Evolutionary conservation across 2,888 invertebrate species (phyloP).

Genomic region (Xylophagus ater): DNA sequence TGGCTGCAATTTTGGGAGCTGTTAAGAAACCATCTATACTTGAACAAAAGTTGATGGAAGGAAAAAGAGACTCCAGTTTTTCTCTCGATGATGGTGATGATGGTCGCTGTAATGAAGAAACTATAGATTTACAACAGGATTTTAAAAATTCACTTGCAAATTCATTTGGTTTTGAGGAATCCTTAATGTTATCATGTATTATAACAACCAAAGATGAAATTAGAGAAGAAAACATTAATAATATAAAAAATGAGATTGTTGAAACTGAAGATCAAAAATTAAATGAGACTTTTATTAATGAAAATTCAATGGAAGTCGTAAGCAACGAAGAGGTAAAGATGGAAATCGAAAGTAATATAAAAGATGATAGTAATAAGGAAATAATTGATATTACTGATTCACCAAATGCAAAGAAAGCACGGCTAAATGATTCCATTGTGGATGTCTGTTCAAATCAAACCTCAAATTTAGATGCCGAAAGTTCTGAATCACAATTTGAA

Average conservation of each 20-base stretch:
- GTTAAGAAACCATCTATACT: constrained; percentile 54
- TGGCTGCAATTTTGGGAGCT: constrained; percentile 40
- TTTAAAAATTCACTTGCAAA: constrained; percentile 46
- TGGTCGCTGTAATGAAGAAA: constrained; percentile 26
- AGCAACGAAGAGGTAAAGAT: constrained; percentile 35
- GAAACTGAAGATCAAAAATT: constrained; percentile 5
- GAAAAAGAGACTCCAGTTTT: constrained; percentile 33
- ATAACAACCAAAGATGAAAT: constrained; percentile 13
- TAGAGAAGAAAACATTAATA: constrained; percentile 16
- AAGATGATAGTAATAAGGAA: constrained; percentile 17
- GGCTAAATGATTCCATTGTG: constrained; percentile 8
- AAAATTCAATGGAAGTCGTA: constrained; percentile 30
- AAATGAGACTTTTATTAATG: constrained; percentile 13
- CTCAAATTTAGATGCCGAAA: constrained; percentile 22
- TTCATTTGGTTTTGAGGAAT: constrained; percentile 37
- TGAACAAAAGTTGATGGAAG: constrained; percentile 56
- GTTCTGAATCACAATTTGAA: constrained; percentile 25
- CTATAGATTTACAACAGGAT: constrained; percentile 37
- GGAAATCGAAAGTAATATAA: constrained; percentile 31
- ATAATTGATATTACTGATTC: constrained; percentile 6
- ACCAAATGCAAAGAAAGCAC: constrained; percentile 10
- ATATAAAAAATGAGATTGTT: constrained; percentile 12
- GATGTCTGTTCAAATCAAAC: constrained; percentile 9
- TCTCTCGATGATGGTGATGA: constrained; percentile 30
- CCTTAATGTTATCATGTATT: constrained; percentile 12